A percentile compares a stretch with the other conserved stretches of the same genome.
Conservation (phyloP, 2,888 invertebrate species). For the Oscheius sp. region DNA sequence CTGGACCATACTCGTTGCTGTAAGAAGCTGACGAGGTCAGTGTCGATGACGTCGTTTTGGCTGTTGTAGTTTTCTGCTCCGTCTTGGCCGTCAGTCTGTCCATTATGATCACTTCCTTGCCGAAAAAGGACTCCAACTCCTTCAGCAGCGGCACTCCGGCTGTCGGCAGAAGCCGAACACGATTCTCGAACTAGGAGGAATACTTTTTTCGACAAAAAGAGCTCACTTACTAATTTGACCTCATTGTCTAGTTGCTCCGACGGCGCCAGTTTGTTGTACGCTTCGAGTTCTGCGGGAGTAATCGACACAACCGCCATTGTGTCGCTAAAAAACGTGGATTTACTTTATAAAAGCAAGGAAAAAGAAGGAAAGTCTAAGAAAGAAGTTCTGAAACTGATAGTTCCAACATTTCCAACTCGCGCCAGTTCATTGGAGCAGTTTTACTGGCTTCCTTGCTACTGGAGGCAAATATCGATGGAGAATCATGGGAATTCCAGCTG, state of each 20-base stretch:
- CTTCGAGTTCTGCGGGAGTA: neutral
- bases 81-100: neutral
- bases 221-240: neutral
- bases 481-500: no score
- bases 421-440: no score
- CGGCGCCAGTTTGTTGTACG: neutral
- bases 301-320: no score
- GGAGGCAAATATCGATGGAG: no score
- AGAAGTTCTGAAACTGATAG: no score
- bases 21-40: neutral
- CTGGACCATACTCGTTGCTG: neutral
- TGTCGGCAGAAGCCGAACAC: conserved; percentile 6
- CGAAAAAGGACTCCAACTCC: conserved; percentile 2
- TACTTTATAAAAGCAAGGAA: no score
- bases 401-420: no score
- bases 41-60: neutral
- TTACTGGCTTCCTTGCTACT: no score
- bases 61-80: conserved; percentile 2
- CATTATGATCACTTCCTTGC: conserved; percentile 14
- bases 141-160: conserved; percentile 4
- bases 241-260: neutral
- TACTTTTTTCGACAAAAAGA: neutral
- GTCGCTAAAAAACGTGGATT: no score
- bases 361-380: no score
- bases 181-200: neutral